phyloP scores from a whole-genome alignment of 2,888 invertebrate genomes.

The Pristionchus exspectatus region DNA sequence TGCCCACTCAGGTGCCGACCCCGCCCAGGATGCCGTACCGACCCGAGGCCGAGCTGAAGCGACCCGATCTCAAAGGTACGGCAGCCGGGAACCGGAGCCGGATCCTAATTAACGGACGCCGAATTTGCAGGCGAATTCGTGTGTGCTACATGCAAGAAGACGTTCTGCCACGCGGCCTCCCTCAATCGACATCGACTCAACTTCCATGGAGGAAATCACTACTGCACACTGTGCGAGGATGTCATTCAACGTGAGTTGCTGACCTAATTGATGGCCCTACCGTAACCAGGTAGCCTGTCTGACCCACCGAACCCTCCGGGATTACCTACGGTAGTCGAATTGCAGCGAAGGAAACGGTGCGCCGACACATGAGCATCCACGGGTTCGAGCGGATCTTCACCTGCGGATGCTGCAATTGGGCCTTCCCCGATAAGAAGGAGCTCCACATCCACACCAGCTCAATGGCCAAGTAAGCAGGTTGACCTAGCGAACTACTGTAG shows the following conservation, averaged over 20 bases:
- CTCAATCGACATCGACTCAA: slow-evolving; percentile 70
- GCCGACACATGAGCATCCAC: slow-evolving; percentile 67
- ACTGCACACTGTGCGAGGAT: slow-evolving; percentile 63
- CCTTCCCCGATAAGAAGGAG: slow-evolving; percentile 70
- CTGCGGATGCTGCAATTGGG: slow-evolving; percentile 73
- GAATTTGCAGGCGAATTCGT: slow-evolving; percentile 66
- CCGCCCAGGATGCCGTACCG: slow-evolving; percentile 66
- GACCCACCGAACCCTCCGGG: background rate
- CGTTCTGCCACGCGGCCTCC: slow-evolving; percentile 69
- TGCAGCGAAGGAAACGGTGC: slow-evolving; percentile 67
- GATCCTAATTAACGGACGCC: background rate
- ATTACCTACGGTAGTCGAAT: slow-evolving; percentile 21
- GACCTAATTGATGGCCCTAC: background rate
- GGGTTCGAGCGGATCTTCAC: slow-evolving; percentile 66
- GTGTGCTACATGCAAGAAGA: slow-evolving; percentile 70
- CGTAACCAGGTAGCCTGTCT: background rate
- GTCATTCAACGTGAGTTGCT: slow-evolving; percentile 60
- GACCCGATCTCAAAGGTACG: slow-evolving; percentile 68
- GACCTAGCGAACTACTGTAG: slow-evolving; percentile 17
- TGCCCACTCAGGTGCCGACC: slow-evolving; percentile 19
- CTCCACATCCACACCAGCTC: slow-evolving; percentile 58
- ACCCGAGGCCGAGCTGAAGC: slow-evolving; percentile 69
- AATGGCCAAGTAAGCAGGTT: slow-evolving; percentile 59
- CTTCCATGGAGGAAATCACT: slow-evolving; percentile 70
- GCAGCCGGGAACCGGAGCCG: background rate